Evolutionary conservation across 2,797 vertebrate genomes (phyloP).

Genomic region (Neosalanx taihuensis): DNA sequence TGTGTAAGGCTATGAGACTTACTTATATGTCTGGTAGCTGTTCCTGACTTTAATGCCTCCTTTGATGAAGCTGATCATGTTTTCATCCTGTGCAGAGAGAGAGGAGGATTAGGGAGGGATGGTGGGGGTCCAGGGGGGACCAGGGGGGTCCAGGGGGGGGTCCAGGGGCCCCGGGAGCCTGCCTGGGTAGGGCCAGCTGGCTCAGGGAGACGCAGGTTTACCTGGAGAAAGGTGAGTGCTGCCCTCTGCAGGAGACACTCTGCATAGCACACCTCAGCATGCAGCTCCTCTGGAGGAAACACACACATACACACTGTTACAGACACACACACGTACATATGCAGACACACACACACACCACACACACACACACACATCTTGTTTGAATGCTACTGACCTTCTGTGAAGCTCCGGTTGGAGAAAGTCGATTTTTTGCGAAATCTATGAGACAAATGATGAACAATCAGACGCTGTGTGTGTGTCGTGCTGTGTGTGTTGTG

Average conservation of each 20-base stretch:
- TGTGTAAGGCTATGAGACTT: constrained; percentile 46
- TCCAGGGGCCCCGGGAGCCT: too few relatives aligned
- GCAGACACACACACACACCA: constrained; percentile 10
- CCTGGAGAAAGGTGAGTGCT: constrained; percentile 96
- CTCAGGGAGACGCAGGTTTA: constrained; percentile 46
- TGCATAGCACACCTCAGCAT: constrained; percentile 95
- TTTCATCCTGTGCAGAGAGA: constrained; percentile 85
- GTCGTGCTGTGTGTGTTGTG: neutral
- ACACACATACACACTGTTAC: constrained; percentile 13
- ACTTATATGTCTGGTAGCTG: constrained; percentile 98
- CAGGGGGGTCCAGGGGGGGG: too few relatives aligned
- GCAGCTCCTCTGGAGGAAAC: constrained; percentile 85
- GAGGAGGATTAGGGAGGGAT: neutral
- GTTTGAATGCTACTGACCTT: constrained; percentile 77
- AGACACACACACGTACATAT: constrained; percentile 18
- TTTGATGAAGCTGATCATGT: constrained; percentile 99
- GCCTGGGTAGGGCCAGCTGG: too few relatives aligned
- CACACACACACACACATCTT: neutral
- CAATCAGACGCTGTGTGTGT: neutral
- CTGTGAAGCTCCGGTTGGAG: constrained; percentile 84
- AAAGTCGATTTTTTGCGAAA: constrained; percentile 91
- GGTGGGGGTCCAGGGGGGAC: too few relatives aligned
- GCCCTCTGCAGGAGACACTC: constrained; percentile 97
- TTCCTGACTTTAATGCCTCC: constrained; percentile 97
- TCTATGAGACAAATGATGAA: constrained; percentile 58